Base-by-base conservation (phyloP, 2,113 vertebrate species). In the Brachionichthys hirsutus region DNA sequence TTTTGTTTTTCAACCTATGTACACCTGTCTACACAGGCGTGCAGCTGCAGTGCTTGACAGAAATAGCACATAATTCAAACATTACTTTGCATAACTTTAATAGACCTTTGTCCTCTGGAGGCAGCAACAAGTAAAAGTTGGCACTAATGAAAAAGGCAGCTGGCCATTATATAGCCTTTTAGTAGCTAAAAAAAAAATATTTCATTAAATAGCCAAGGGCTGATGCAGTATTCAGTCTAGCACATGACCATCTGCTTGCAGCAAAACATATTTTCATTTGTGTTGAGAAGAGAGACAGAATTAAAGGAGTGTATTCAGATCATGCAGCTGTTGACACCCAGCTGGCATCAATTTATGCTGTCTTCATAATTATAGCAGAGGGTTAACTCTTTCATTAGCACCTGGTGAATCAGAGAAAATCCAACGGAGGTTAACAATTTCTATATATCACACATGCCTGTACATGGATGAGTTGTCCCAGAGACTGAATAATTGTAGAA, bases 161-260 rank as follows among this genome's bases (percentile, higher is more conserved):
- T 85, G 82, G 80, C 68, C 78, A 75, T 84, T 82, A 64, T 71
- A 66, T 54, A 55, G 77, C 69, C 75, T 70, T 79, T 84, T 70
- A 60, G 68, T 73, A 62, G 68, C 75, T 77, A 43, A 81, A 83
- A 81, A 35, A 35, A 35, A 38, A 38, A 75, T 67, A 67, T 74
- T 72, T 57, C 46, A 70, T 53, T 76, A 57, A 56, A 69, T 75
- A 45, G 64, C 82, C 18, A 15, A 63, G 66, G 75, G 75, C 77
- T 71, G 44, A 71, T 78, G 71, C 62, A 67, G 63, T 46, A 75
- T 72, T 78, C 67, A 62, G 74, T 81, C 50, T 62, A 67, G 57
- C 81, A 77, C 75, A 67, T 80, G 76, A 61, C 47, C 42, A 56
- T 81, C 52, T 57, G 62, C 73, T 75, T 55, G 40, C 77, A 79